Evolutionary conservation across 2,888 invertebrate genomes (phyloP).

Genomic region (Esperia sulphurella): DNA sequence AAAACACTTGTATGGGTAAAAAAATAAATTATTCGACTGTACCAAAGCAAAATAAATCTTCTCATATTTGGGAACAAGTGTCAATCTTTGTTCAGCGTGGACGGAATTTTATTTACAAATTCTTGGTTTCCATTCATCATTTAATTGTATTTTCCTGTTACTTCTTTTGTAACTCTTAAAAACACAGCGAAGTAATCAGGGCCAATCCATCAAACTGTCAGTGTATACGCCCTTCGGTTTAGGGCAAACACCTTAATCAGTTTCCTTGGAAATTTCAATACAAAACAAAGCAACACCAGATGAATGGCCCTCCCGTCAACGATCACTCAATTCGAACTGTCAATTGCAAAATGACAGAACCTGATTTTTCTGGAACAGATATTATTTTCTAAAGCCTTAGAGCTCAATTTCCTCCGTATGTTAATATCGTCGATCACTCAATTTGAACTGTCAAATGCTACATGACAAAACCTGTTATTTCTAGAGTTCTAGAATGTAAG

Average conservation of each 20-base stretch:
- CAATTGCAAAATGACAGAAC: constrained; percentile 20
- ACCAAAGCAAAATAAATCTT: too few species aligned
- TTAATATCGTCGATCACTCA: constrained; percentile 46
- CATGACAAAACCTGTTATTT: constrained; percentile 8
- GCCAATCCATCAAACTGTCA: constrained; percentile 52
- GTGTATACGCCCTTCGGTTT: constrained; percentile 34
- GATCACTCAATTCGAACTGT: constrained; percentile 44
- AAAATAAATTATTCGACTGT: too few species aligned
- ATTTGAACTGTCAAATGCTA: constrained; percentile 33
- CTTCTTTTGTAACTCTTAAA: constrained; percentile 1
- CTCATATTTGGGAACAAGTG: not conserved
- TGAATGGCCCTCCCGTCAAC: constrained; percentile 39
- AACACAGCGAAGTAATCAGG: constrained; percentile 35
- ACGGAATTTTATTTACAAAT: not conserved
- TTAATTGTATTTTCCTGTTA: not conserved
- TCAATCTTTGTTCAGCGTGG: not conserved
- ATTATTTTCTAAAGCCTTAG: too few species aligned
- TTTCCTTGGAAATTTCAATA: constrained; percentile 31
- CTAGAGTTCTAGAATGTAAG: too few species aligned
- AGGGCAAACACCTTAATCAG: constrained; percentile 29
- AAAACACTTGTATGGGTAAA: too few species aligned
- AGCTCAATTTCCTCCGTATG: too few species aligned
- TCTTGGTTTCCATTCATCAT: not conserved
- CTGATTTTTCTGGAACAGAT: not conserved
- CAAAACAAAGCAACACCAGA: constrained; percentile 34